Base-by-base conservation (phyloP, 2,797 vertebrate species). In the Parambassis ranga region DNA sequence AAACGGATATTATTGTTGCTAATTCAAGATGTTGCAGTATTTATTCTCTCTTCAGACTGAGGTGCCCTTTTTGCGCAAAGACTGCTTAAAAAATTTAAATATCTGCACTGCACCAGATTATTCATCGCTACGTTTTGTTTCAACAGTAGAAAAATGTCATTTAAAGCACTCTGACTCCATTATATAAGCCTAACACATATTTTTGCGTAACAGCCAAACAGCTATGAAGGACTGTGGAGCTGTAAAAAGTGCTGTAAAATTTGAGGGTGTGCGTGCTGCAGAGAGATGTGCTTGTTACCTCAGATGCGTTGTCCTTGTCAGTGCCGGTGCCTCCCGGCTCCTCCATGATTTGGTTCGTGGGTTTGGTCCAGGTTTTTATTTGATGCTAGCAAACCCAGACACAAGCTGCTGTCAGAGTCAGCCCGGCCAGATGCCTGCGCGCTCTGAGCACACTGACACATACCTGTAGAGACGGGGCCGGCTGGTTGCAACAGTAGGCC, bases 101-200 rank as follows among this genome's bases (percentile, higher is more conserved):
- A 88, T 89, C 90, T 91, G 90, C 88, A 91, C 75, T 91, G 89
- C 91, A 90, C 82, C 86, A 91, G 77, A 87, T 86, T 85, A 82
- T 88, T 90, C 79, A 77, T 75, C 28, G 61, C 66, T 82, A 68
- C 53, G 69, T 82, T 87, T 82, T 72, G 77, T 79, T 79, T 83
- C 60, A 74, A 51, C 77, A 81, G 85, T 84, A 44, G 24, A 86
- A 79, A 89, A 88, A 77, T 86, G 51, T 85, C 71, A 92, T 90
- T 88, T 73, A 68, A 70, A 85, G 84, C 14, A 26, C 73, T 84
- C 74, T 73, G 46, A 64, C 47, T 75, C 60, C 67, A 76, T 90
- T 88, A 86, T 70, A 73, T 87, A 88, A 89, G 58, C 41, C 27
- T 10, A 67, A 70, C 73, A 76, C 67, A 68, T 61, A 52, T 66